Base-by-base conservation (phyloP, 2,113 vertebrate genomes). In the Serilophus lunatus region DNA sequence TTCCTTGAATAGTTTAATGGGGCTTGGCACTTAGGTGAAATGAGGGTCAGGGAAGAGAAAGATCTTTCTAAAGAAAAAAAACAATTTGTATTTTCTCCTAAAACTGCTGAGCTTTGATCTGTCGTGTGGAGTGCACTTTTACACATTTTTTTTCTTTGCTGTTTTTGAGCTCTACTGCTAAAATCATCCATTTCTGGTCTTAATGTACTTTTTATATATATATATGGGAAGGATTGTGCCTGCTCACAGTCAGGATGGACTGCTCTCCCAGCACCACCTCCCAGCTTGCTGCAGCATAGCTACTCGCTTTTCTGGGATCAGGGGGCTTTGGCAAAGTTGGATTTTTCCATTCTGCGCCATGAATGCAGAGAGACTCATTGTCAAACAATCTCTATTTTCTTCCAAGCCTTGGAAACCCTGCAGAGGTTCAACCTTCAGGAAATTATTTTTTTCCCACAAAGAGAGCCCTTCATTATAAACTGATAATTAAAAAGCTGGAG, bases 401-500 rank as follows among this genome's bases (percentile, higher is more conserved):
- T 94, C 85, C 76, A 92, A 82, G 68, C 95, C 92, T 92, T 93
- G 82, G 92, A 93, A 98, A 97, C 92, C 91, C 94, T 96, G 93
- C 83, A 76, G 88, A 85, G 91, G 93, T 93, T 92, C 88, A 95
- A 93, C 93, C 93, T 94, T 95, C n/a, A 35, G 93, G 93, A 98
- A 98, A 96, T 97, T 96, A 80, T 85, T 82, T 74, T 94, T 97
- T 96, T 81, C 71, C 50, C 18, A 35, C 92, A 85, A 87, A 90
- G 93, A 96, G 78, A 97, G 61, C 72, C 86, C 45, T 94, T 97
- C 92, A 91, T 98, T 96, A 96, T 92, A 78, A 97, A 93, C 65
- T 29, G 40, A 95, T 96, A 95, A 97, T 97, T 98, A 97, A 96
- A 97, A 97, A 86, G 82, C 83, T 93, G 84, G 89, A 90, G 68